Base-by-base conservation (phyloP, 2,797 vertebrate species). In the Dermochelys coriacea region DNA sequence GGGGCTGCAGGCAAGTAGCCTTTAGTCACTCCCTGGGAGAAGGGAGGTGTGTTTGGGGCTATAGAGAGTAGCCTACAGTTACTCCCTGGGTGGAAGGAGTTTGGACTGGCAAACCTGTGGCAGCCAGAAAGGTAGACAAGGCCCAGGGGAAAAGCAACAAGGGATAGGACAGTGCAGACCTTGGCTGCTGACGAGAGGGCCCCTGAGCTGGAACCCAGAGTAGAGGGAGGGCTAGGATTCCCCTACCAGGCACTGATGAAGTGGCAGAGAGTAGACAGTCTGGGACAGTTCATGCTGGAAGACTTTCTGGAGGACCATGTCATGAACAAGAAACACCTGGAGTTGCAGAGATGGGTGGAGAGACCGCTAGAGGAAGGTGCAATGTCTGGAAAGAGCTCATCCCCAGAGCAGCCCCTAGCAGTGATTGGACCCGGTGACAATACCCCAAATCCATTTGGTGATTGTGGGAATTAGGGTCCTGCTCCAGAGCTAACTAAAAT, bases 391-490 rank as follows among this genome's bases (percentile, higher is more conserved):
- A n/a, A n/a, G 34, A 64, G 61, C 16, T 64, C n/a, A 18, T 64
- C 34, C 61, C 16, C 16, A 61, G 61, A 9, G 16, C 2, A 4
- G 34, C 61, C 59, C 3, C 31, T n/a, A 64, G 16, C 34, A 64
- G 16, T 10, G 61, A 64, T 18, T 64, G 61, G 61, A 64, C 34
- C 31, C 34, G 14, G 31, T 64, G 34, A n/a, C 34, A 18, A 64
- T n/a, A 18, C 34, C 64, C 15, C 16, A 64, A 59, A 18, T 3
- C 1, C 50, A 21, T 51, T 85, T 34, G 34, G 34, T 84, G 34
- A 1, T 3, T 15, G 0, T 31, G 25, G 52, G 85, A 91, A 0
- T 34, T 80, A 47, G 31, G 0, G 52, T 3, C 45, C n/a, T 84
- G 47, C 41, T 47, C 1, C 23, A 81, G 86, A 34, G 16, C 80